These are phyloP conservation scores for Miltochrista miniata DNA, from an alignment of 2,888 invertebrate species.

Conservation along the genomic window DNA sequence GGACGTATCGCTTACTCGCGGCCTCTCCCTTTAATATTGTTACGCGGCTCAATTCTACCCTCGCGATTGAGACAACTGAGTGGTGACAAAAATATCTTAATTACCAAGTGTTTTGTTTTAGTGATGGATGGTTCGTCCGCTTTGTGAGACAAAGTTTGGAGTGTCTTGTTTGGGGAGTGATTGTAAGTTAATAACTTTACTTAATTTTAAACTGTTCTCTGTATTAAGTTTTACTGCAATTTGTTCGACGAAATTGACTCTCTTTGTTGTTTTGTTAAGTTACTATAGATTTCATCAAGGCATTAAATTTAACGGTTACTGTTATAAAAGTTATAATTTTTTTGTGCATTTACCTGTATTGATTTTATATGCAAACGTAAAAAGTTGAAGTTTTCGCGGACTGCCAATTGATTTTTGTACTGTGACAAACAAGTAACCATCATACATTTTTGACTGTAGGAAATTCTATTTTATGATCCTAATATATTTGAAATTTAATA, in stretches of 20 bases:
- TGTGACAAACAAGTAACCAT: no score
- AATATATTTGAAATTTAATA: no score
- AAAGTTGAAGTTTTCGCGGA: no score
- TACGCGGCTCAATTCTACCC: conserved; percentile 47
- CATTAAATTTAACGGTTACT: neutral
- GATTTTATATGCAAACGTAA: no score
- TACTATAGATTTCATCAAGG: neutral
- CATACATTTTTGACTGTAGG: no score
- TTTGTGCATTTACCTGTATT: no score
- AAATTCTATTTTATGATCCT: no score
- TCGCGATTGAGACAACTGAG: conserved; percentile 23
- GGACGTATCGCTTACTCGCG: conserved; percentile 57
- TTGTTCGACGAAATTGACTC: neutral
- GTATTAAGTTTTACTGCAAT: conserved; percentile 20
- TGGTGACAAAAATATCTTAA: conserved; percentile 43
- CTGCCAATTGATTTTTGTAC: no score
- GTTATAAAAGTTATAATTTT: no score
- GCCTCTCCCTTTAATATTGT: conserved; percentile 44
- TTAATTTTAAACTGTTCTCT: conserved; percentile 20
- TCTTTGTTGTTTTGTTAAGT: conserved; percentile 1
- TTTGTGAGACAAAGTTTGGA: conserved; percentile 44
- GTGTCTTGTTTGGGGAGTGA: conserved; percentile 28
- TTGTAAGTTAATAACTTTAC: conserved; percentile 46
- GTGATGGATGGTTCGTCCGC: conserved; percentile 45
- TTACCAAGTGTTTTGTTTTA: conserved; percentile 42